These are phyloP conservation scores for Ganaspis brasiliensis DNA, from an alignment of 2,888 invertebrate species.

Conservation along the genomic window DNA sequence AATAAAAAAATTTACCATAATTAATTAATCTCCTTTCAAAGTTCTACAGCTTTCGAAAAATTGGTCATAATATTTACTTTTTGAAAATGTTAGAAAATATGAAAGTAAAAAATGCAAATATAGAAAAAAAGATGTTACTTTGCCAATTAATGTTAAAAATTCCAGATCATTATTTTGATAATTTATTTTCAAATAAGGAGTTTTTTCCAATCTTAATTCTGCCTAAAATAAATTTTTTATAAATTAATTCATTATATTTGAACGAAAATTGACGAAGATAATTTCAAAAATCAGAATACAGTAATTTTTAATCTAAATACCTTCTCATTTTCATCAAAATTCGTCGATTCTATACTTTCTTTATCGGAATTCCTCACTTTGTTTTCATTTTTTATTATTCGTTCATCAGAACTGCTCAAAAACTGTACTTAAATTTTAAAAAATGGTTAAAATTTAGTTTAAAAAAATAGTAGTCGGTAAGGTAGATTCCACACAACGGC, in stretches of 20 bases:
- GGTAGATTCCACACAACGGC: too few relatives aligned
- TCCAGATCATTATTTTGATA: background rate
- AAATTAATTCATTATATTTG: too few relatives aligned
- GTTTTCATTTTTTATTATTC: background rate
- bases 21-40: background rate
- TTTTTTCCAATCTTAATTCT: background rate
- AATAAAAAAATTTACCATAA: background rate
- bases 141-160: slow-evolving; percentile 6
- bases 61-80: background rate
- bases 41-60: background rate
- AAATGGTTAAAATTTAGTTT: too few relatives aligned
- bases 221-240: background rate
- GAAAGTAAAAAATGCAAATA: slow-evolving; percentile 33
- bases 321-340: background rate
- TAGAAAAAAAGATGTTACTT: slow-evolving; percentile 4
- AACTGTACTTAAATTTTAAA: too few relatives aligned
- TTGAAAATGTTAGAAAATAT: slow-evolving; percentile 19
- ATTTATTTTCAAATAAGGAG: background rate
- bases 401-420: too few relatives aligned
- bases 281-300: background rate
- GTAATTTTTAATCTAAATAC: background rate
- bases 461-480: too few relatives aligned
- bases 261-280: too few relatives aligned
- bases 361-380: background rate
- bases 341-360: background rate